phyloP scores from a whole-genome alignment of 2,113 vertebrate genomes.

The Prochilodus magdalenae region DNA sequence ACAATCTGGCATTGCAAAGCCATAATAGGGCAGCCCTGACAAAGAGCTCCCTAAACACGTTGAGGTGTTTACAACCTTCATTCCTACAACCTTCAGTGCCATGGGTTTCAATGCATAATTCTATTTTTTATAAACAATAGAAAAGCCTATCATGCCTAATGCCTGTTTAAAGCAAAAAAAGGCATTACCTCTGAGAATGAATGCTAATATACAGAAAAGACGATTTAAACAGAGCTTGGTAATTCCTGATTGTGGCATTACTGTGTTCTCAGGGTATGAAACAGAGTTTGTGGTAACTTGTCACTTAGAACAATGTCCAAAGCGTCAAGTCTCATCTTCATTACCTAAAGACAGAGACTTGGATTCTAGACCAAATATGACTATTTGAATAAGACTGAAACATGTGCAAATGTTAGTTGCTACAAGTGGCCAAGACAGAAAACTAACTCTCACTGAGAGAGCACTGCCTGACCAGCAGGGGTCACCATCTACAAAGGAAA shows the following conservation, averaged over 20 bases:
- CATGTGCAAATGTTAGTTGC: constrained; percentile 43
- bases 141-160: neutral
- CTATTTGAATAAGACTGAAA: constrained; percentile 4
- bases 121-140: neutral
- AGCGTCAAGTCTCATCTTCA: neutral
- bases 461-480: constrained; percentile 57
- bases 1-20: constrained; percentile 33
- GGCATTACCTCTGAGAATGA: neutral
- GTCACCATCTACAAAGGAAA: constrained; percentile 36
- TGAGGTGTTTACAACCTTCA: neutral
- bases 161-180: neutral
- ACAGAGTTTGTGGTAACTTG: neutral
- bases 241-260: constrained; percentile 23
- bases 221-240: constrained; percentile 13
- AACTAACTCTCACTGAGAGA: constrained; percentile 32
- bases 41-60: neutral
- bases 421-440: constrained; percentile 31
- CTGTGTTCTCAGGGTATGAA: neutral
- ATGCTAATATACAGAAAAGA: neutral
- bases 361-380: neutral
- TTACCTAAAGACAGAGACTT: neutral
- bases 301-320: neutral
- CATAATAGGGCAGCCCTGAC: neutral
- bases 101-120: neutral
- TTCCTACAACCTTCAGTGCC: neutral